Evolutionary conservation across 2,797 vertebrate species (phyloP).

Genomic region (Otus scops): DNA sequence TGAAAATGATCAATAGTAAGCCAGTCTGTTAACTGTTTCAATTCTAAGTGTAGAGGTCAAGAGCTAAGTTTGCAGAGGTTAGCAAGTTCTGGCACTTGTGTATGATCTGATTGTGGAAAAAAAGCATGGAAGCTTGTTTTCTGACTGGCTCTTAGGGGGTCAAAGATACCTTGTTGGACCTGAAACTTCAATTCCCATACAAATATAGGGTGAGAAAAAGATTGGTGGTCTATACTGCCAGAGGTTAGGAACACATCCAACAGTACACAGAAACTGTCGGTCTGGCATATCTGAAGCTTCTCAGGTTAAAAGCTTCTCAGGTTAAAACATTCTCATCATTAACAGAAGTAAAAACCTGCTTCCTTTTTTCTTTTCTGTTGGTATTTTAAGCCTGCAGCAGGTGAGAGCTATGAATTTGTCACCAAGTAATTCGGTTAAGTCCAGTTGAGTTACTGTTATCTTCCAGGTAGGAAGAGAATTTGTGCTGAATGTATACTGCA

Average conservation of each 20-base stretch:
- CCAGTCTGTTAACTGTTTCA: neutral
- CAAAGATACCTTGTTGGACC: neutral
- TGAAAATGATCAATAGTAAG: neutral
- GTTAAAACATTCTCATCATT: neutral
- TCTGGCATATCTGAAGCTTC: conserved; percentile 21
- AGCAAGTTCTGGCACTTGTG: neutral
- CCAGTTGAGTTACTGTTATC: neutral
- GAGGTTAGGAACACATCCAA: neutral
- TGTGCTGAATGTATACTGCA: neutral
- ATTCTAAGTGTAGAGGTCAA: neutral
- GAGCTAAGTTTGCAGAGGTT: neutral
- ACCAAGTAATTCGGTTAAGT: neutral
- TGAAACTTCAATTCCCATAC: neutral
- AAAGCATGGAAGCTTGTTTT: neutral
- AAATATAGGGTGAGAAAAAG: neutral
- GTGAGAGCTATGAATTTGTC: neutral
- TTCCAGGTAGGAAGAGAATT: neutral
- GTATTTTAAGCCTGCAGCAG: neutral
- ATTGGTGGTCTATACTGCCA: neutral
- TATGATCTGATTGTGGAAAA: neutral
- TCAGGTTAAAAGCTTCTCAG: conserved; percentile 58
- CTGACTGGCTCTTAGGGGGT: neutral
- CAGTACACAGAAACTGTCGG: neutral
- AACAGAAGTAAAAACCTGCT: neutral
- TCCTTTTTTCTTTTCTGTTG: neutral